Evolutionary conservation across 1,140 invertebrate species (phyloP), one percentile per base, ranked within the genome.

Genomic region (Ceratoteleas bidentatus): DNA sequence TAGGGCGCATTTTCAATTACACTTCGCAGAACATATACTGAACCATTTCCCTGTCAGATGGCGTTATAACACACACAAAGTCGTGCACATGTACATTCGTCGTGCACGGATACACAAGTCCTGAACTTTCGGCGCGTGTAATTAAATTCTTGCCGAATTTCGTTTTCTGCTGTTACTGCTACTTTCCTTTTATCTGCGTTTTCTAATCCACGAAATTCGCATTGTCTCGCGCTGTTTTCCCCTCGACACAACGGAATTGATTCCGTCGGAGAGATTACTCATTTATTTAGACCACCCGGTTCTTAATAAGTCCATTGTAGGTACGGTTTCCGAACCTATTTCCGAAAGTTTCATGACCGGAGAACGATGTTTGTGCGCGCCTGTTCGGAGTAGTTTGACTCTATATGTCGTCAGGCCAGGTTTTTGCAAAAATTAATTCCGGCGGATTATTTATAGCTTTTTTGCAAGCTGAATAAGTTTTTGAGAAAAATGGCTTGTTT

Each of bases 1-100:
- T 74, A 58, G 64, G 62, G 80, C 62, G 69, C 62, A 69, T 74
- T 83, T 83, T 74, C 80, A 83, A 78, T 83, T 83, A 83, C 74
- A 77, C 64, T 54, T 47, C 61, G 66, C 78, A 76, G 32, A 56
- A 69, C 80, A 62, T 66, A 76, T 50, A 73, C 80, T 69, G 15
- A 56, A 34, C 38, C 78, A 74, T 80, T 74, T 73, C 0, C 69
- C 57, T 69, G 60, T 81, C 66, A 75, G 43, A 60, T 58, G 24
- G 38, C 36, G 57, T 65, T 75, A 75, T 75, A 75, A 62, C 73
- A 61, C 53, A 56, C 73, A 66, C 50, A 72, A 36, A 56, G 15
- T 43, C 13, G 15, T 33, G 10, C n/a, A 36, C 50, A 50, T 24
- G 43, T 9, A 6, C n/a, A 2, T 15, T 3, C 15, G 11, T 24